Evolutionary conservation across 1,140 invertebrate species (phyloP).

Genomic region (Drosophila cardini): DNA sequence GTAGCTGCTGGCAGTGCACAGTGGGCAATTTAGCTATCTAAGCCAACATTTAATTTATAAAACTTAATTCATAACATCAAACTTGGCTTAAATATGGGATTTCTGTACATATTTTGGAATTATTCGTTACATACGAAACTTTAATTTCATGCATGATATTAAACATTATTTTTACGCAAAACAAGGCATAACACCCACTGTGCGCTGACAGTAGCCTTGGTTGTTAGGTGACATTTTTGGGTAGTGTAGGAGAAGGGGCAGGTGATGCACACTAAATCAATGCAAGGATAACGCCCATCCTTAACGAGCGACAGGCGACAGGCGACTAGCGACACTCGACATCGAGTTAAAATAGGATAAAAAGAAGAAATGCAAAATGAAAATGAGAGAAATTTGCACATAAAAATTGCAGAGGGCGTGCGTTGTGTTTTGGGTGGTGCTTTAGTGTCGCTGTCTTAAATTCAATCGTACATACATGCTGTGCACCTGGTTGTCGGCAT

Average conservation of each 20-base stretch:
- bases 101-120: too few relatives aligned
- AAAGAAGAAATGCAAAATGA: slow-evolving; percentile 42
- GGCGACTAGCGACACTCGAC: slow-evolving; percentile 45
- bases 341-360: slow-evolving; percentile 34
- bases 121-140: too few relatives aligned
- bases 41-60: too few relatives aligned
- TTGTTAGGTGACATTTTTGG: slow-evolving; percentile 23
- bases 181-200: too few relatives aligned
- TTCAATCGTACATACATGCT: slow-evolving; percentile 74
- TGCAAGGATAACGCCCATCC: slow-evolving; percentile 55
- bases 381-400: slow-evolving; percentile 56
- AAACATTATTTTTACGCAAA: too few relatives aligned
- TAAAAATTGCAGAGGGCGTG: slow-evolving; percentile 77
- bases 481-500: slow-evolving; percentile 11
- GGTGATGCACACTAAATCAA: slow-evolving; percentile 77
- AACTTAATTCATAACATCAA: too few relatives aligned
- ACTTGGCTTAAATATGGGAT: too few relatives aligned
- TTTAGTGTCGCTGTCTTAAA: slow-evolving; percentile 54
- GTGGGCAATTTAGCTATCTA: too few relatives aligned
- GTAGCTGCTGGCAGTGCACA: background rate
- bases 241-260: slow-evolving; percentile 18
- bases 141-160: too few relatives aligned
- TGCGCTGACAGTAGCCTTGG: slow-evolving; percentile 18
- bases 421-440: slow-evolving; percentile 32
- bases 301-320: slow-evolving; percentile 76